Evolutionary conservation across 2,113 vertebrate genomes (phyloP).

Genomic region (Asarcornis scutulata): DNA sequence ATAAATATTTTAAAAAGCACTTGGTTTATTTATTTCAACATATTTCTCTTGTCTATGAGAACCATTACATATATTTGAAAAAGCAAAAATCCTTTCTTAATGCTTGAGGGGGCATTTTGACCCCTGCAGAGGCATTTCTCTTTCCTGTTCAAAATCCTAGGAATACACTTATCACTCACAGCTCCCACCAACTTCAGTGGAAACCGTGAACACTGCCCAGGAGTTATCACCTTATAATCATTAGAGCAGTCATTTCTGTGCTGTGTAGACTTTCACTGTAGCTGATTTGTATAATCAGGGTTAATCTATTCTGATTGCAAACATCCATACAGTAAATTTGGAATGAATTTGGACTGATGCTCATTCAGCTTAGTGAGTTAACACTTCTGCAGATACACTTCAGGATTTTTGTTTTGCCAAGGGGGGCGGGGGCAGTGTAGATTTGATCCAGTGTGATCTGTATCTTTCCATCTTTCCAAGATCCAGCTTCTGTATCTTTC

Average conservation of each 20-base stretch:
- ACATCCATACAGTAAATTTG: conserved; percentile 20
- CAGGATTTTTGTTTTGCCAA: background rate
- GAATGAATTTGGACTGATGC: background rate
- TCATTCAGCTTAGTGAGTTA: background rate
- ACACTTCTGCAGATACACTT: fast-evolving
- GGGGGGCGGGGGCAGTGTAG: background rate
- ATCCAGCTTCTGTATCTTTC: background rate
- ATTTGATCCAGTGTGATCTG: background rate
- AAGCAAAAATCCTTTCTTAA: background rate
- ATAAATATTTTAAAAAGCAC: background rate
- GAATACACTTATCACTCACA: background rate
- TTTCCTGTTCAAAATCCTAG: background rate
- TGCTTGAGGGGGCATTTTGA: background rate
- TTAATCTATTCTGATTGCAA: conserved; percentile 55
- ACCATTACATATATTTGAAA: background rate
- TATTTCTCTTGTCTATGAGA: background rate
- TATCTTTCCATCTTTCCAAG: background rate
- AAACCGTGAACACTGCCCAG: background rate
- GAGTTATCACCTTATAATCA: conserved; percentile 40
- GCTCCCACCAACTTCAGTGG: background rate
- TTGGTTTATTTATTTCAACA: conserved; percentile 10
- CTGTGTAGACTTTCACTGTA: conserved; percentile 50
- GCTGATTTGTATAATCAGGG: conserved; percentile 60
- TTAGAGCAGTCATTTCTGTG: conserved; percentile 48
- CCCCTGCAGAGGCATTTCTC: background rate